Percentiles rank a stretch among this genome's conserved stretches.
phyloP scores from a whole-genome alignment of 2,888 invertebrate species.

The Ctena decussata region DNA sequence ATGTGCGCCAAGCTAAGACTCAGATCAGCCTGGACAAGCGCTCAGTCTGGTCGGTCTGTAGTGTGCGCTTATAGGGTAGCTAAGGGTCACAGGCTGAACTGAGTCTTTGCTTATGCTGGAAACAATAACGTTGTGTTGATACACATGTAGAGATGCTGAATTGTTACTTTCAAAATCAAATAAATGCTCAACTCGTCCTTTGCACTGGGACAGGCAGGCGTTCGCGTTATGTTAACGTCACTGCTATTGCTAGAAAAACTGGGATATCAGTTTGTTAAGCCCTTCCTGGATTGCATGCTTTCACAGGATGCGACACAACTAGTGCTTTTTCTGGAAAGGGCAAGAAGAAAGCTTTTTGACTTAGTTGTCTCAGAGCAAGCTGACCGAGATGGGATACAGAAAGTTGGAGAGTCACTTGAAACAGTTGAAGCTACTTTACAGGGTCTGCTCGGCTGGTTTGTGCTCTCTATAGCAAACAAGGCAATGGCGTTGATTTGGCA shows the following conservation, averaged over 20 bases:
- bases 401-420: background rate
- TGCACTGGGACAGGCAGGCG: background rate
- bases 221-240: background rate
- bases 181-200: background rate
- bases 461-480: background rate
- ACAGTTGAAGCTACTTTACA: background rate
- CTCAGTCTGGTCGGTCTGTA: no score
- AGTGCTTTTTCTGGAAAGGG: background rate
- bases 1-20: no score
- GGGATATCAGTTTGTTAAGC: no score
- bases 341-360: background rate
- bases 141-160: background rate
- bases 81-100: no score
- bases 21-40: no score
- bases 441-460: background rate
- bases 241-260: background rate
- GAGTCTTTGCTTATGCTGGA: background rate
- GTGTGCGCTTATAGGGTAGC: no score
- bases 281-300: background rate
- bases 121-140: background rate
- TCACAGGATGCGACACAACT: conserved; percentile 2
- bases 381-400: background rate
- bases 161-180: background rate
- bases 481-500: background rate
- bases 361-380: background rate